phyloP scores from a whole-genome alignment of 2,888 invertebrate genomes.

The Dyspetes luteomarginatus region DNA sequence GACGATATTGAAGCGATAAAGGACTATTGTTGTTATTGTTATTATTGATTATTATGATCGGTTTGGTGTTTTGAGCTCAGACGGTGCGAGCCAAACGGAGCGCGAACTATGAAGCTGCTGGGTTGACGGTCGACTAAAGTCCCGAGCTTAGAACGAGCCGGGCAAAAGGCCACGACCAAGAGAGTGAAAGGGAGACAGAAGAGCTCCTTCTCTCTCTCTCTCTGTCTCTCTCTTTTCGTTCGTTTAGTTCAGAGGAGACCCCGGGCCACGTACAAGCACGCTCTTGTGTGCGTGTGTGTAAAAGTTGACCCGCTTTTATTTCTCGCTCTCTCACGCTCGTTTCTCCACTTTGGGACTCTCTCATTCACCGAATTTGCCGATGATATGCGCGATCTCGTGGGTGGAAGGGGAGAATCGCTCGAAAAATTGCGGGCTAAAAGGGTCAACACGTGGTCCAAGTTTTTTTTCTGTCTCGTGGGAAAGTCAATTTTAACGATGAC shows the following conservation, averaged over 20 bases:
- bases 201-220: constrained; percentile 29
- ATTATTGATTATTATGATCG: constrained; percentile 30
- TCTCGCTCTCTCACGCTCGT: constrained; percentile 9
- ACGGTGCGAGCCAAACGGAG: constrained; percentile 56
- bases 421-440: constrained; percentile 54
- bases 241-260: constrained; percentile 52
- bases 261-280: constrained; percentile 46
- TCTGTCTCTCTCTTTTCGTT: constrained; percentile 30
- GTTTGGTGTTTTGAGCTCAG: constrained; percentile 37
- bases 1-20: not conserved
- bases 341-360: not conserved
- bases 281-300: constrained; percentile 32
- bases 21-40: not conserved
- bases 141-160: constrained; percentile 58
- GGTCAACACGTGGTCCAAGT: constrained; percentile 40
- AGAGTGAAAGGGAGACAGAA: constrained; percentile 38
- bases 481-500: not conserved
- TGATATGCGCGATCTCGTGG: constrained; percentile 40
- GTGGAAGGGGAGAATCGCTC: constrained; percentile 44
- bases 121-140: constrained; percentile 66
- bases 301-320: constrained; percentile 51
- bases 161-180: constrained; percentile 49
- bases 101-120: constrained; percentile 62
- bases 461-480: not conserved
- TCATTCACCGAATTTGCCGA: constrained; percentile 5